Conservation (phyloP, 2,113 vertebrate species). For the Spea multiplicata region DNA sequence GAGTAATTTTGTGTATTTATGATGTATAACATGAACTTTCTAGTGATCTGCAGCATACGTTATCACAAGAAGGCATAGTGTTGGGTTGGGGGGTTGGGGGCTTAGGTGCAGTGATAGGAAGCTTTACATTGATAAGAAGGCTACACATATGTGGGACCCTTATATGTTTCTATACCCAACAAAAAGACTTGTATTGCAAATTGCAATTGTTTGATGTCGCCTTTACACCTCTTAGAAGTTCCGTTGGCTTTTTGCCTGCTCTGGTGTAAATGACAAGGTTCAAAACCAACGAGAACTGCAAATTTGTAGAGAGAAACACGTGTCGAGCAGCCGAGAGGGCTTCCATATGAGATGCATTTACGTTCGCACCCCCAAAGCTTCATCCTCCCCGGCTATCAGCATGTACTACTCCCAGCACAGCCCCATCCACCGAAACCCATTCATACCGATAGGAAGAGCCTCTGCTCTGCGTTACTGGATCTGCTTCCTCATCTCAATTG, state of each 20-base stretch:
- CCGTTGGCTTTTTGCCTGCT: slow-evolving; percentile 72
- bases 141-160: too few relatives aligned
- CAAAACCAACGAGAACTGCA: slow-evolving; percentile 71
- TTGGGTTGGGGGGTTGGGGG: too few relatives aligned
- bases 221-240: slow-evolving; percentile 54
- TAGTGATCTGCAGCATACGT: too few relatives aligned
- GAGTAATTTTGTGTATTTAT: too few relatives aligned
- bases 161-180: too few relatives aligned
- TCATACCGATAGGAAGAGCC: slow-evolving; percentile 69
- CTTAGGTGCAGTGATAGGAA: too few relatives aligned
- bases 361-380: slow-evolving; percentile 75
- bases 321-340: slow-evolving; percentile 69
- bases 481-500: slow-evolving; percentile 78
- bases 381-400: slow-evolving; percentile 46
- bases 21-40: too few relatives aligned
- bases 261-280: slow-evolving; percentile 76
- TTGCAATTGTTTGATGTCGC: too few relatives aligned
- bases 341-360: slow-evolving; percentile 75
- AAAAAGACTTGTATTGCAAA: too few relatives aligned
- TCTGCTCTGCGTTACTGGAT: slow-evolving; percentile 75
- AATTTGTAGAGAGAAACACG: slow-evolving; percentile 73
- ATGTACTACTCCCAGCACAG: slow-evolving; percentile 9
- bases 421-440: slow-evolving; percentile 59
- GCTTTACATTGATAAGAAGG: too few relatives aligned
- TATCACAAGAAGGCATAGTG: too few relatives aligned